phyloP scores from a whole-genome alignment of 2,888 invertebrate genomes.

The Sipunculus nudus region DNA sequence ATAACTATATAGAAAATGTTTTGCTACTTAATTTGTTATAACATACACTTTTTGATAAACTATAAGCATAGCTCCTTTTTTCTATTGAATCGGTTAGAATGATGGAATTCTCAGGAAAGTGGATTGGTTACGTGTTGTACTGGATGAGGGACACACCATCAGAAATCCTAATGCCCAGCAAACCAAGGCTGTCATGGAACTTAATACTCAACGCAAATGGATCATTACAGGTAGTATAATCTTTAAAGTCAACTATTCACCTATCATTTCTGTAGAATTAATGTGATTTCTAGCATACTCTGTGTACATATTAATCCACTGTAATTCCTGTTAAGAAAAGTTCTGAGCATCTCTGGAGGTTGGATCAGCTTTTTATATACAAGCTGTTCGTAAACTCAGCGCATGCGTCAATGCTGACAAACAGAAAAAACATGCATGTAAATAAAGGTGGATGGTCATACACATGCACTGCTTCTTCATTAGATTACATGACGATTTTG shows the following conservation, averaged over 20 bases:
- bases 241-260: too few species aligned
- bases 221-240: constrained; percentile 44
- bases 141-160: constrained; percentile 99
- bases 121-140: constrained; percentile 99
- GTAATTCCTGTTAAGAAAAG: too few species aligned
- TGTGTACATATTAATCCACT: too few species aligned
- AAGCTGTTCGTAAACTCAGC: too few species aligned
- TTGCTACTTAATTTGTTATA: not conserved
- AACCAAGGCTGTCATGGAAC: constrained; percentile 76
- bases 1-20: not conserved
- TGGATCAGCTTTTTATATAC: too few species aligned
- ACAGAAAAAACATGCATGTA: too few species aligned
- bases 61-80: not conserved
- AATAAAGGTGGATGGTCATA: too few species aligned
- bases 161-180: constrained; percentile 99
- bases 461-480: too few species aligned
- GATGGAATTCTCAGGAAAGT: constrained; percentile 69
- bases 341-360: too few species aligned
- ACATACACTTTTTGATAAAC: not conserved
- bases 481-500: too few species aligned
- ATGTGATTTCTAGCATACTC: not conserved
- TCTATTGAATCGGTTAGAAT: not conserved
- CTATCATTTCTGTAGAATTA: too few species aligned
- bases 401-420: too few species aligned
- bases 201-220: constrained; percentile 49